These are phyloP conservation scores for Eclectus roratus DNA, from an alignment of 2,113 vertebrate species.

Conservation along the genomic window DNA sequence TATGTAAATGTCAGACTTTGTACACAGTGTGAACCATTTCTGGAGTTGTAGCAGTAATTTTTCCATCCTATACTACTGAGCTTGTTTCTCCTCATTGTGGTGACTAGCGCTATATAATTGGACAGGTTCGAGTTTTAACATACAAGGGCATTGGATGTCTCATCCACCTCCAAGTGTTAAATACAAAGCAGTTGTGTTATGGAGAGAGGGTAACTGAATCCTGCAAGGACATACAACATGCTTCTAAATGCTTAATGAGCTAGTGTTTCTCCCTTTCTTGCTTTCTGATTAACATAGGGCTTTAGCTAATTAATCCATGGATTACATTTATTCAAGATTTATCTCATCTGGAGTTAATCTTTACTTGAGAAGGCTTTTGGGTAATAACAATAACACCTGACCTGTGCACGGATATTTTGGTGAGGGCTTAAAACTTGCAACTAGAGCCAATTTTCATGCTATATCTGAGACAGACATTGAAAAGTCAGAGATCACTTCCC, in stretches of 20 bases:
- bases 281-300: slow-evolving; percentile 51
- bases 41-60: not conserved
- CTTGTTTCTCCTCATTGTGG: not conserved
- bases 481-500: not conserved
- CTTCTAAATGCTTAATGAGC: slow-evolving; percentile 63
- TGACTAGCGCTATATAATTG: not conserved
- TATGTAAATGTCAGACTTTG: slow-evolving; percentile 29
- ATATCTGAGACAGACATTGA: not conserved
- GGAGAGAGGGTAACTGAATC: slow-evolving; percentile 56
- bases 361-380: not conserved
- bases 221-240: slow-evolving; percentile 35
- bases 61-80: not conserved
- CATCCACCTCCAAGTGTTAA: slow-evolving; percentile 37
- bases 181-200: slow-evolving; percentile 57
- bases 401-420: not conserved
- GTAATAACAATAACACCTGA: not conserved
- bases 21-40: not conserved
- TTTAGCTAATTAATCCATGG: slow-evolving; percentile 66
- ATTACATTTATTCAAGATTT: slow-evolving; percentile 59
- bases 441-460: rapidly evolving
- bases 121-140: not conserved
- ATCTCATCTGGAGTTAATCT: slow-evolving; percentile 57
- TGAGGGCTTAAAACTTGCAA: not conserved
- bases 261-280: slow-evolving; percentile 61
- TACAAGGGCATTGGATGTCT: not conserved